A percentile compares a stretch with the other conserved stretches of the same genome.
Evolutionary conservation across 2,113 vertebrate species (phyloP).

Genomic region (Murina feae): DNA sequence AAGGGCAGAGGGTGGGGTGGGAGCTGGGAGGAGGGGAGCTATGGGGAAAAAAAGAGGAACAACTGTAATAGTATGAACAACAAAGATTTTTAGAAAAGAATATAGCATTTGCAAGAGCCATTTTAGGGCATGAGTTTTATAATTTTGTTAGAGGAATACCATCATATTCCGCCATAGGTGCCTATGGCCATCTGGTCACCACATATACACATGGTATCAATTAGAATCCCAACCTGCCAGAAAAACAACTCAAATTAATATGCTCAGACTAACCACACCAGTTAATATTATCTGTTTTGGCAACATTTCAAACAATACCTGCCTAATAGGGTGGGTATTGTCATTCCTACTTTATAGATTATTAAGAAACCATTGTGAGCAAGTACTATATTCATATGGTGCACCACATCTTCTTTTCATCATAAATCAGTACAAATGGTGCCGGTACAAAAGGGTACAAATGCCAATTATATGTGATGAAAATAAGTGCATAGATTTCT

Average conservation of each 20-base stretch:
- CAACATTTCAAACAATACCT: not conserved
- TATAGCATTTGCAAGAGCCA: not conserved
- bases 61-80: no score
- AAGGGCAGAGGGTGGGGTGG: no score
- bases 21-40: no score
- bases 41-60: no score
- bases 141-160: not conserved
- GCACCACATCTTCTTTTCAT: not conserved
- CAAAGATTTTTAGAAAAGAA: no score
- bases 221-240: not conserved
- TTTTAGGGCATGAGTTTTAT: not conserved
- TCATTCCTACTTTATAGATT: not conserved
- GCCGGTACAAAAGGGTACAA: not conserved
- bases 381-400: not conserved
- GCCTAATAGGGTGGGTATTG: not conserved
- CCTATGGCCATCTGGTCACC: not conserved
- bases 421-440: not conserved
- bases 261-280: not conserved
- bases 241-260: not conserved
- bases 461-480: not conserved
- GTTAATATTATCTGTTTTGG: not conserved
- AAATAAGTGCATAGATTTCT: not conserved
- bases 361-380: not conserved
- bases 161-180: not conserved
- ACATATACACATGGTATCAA: not conserved